A percentile compares a stretch with the other conserved stretches of the same genome.
These are phyloP conservation scores for Lycopodina hypogea DNA, from an alignment of 37 sponge, comb jelly and placozoan genomes.

Conservation along the genomic window DNA sequence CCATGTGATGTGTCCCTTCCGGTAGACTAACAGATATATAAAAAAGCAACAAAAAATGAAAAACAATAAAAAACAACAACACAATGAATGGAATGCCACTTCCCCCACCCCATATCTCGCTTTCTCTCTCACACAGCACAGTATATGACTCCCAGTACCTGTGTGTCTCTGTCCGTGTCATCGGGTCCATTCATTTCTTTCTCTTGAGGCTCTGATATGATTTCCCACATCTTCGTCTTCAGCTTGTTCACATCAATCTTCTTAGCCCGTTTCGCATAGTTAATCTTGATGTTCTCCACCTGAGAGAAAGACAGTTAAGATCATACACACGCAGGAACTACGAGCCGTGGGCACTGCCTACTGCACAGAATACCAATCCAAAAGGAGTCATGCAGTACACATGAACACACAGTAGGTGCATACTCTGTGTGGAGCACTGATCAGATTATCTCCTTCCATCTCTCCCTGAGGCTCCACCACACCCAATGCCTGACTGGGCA, in stretches of 20 bases:
- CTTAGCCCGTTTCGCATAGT: conserved; percentile 77
- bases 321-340: not conserved
- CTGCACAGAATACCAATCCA: no score
- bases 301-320: conserved; percentile 4
- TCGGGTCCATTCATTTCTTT: not conserved
- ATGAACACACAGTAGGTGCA: not conserved
- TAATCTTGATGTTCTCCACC: conserved; percentile 70
- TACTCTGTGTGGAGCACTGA: conserved; percentile 63
- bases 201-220: conserved; percentile 18
- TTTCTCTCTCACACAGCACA: no score
- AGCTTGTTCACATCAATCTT: conserved; percentile 81
- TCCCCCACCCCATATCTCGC: no score
- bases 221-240: conserved; percentile 80
- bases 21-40: no score
- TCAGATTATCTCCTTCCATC: conserved; percentile 48
- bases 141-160: not conserved
- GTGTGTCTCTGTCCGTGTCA: not conserved
- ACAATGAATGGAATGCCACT: no score
- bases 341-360: not conserved
- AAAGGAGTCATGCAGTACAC: not conserved
- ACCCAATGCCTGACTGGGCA: not conserved
- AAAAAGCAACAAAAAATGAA: no score
- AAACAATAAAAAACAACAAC: no score
- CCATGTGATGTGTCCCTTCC: no score
- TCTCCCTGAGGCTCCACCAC: no score